Conservation (phyloP, 1,140 invertebrate genomes). For the Palaemon carinicauda region DNA sequence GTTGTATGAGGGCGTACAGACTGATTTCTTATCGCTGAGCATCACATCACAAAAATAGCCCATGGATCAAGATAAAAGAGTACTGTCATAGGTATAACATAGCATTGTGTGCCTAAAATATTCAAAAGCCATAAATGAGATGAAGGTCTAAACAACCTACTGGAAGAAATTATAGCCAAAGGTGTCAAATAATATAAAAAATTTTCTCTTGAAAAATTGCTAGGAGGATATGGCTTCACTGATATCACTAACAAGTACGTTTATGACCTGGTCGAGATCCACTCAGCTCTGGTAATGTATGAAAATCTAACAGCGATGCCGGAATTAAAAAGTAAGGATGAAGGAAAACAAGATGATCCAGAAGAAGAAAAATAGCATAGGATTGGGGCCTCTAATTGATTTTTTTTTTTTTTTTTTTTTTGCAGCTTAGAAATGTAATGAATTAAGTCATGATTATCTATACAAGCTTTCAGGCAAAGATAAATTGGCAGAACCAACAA, state of each 20-base stretch:
- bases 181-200: neutral
- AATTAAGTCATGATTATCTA: neutral
- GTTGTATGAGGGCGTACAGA: too few species aligned
- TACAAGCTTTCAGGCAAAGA: neutral
- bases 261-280: slow-evolving; percentile 26
- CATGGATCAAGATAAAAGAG: too few species aligned
- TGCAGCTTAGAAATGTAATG: slow-evolving; percentile 1
- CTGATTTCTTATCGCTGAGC: too few species aligned
- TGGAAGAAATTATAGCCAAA: slow-evolving; percentile 21
- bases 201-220: slow-evolving; percentile 2
- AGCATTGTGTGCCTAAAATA: neutral
- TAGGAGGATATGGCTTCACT: slow-evolving; percentile 53
- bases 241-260: slow-evolving; percentile 59
- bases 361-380: neutral
- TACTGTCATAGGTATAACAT: neutral
- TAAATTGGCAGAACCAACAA: slow-evolving; percentile 19
- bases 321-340: slow-evolving; percentile 40
- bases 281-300: slow-evolving; percentile 5
- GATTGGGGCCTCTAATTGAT: neutral
- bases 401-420: too few species aligned
- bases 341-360: neutral
- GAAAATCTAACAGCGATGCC: slow-evolving; percentile 62
- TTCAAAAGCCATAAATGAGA: neutral
- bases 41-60: too few species aligned
- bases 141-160: slow-evolving; percentile 31